Percentiles rank a stretch among this genome's conserved stretches.
These are phyloP conservation scores for Hypercompe scribonia DNA, from an alignment of 2,888 invertebrate species.

Conservation along the genomic window DNA sequence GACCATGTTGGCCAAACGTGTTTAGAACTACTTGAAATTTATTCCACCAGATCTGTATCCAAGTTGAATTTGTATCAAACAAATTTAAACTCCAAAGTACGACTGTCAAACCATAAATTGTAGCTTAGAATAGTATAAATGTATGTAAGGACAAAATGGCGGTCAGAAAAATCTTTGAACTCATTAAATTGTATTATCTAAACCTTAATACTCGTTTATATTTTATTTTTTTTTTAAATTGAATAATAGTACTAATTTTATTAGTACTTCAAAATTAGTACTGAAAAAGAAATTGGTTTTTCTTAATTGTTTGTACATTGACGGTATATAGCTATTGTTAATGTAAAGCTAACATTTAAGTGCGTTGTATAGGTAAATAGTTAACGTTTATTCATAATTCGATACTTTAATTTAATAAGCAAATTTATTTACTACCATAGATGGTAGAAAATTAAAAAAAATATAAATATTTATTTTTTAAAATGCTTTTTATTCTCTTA, in stretches of 20 bases:
- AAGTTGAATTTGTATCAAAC: not conserved
- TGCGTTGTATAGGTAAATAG: conserved; percentile 21
- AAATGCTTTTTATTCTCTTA: not conserved
- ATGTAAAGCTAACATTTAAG: conserved; percentile 19
- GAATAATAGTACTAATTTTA: not conserved
- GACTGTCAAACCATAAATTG: not conserved
- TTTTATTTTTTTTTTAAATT: too few species aligned
- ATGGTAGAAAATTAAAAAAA: too few species aligned
- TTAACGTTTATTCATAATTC: conserved; percentile 25
- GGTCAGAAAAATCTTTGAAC: not conserved
- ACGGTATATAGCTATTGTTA: conserved; percentile 25
- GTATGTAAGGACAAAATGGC: not conserved
- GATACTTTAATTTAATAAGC: conserved; percentile 13
- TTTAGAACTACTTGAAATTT: not conserved
- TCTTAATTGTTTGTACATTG: not conserved
- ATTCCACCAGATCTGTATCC: not conserved
- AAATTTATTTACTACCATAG: not conserved
- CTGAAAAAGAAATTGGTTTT: not conserved
- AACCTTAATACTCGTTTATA: not conserved
- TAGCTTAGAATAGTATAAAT: not conserved
- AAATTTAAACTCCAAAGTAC: not conserved
- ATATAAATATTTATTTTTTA: not conserved
- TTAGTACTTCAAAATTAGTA: not conserved
- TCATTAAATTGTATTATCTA: not conserved
- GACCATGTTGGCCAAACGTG: too few species aligned